These are phyloP conservation scores for Aplidium turbinatum DNA, from an alignment of 23 tunicate species.

Conservation along the genomic window DNA sequence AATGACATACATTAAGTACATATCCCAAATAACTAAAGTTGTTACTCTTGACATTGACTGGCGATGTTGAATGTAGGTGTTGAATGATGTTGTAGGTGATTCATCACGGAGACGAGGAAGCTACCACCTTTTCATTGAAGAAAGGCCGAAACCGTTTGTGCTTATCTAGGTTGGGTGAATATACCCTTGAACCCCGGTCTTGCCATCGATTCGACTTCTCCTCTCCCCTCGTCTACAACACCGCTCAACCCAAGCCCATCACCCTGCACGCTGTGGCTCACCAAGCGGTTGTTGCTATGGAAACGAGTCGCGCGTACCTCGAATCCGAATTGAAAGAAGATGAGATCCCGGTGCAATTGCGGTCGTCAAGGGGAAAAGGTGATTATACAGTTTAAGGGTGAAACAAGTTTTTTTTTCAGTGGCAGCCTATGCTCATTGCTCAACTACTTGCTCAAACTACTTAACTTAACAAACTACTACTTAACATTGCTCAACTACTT, in stretches of 20 bases:
- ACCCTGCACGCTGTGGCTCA: constrained; percentile 79
- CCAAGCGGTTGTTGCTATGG: constrained; percentile 50
- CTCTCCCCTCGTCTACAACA: constrained; percentile 46
- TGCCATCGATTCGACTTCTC: constrained; percentile 72
- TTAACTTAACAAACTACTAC: too few species aligned
- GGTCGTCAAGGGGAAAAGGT: constrained; percentile 64
- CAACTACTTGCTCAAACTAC: too few species aligned
- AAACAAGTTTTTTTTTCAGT: too few species aligned
- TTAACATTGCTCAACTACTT: too few species aligned
- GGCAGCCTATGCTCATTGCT: too few species aligned
- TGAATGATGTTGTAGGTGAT: constrained; percentile 57
- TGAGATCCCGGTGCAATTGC: constrained; percentile 24
- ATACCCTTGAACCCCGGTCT: constrained; percentile 62
- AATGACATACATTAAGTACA: too few species aligned
- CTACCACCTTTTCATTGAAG: constrained; percentile 61
- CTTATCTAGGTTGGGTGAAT: constrained; percentile 62
- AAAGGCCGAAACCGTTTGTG: constrained; percentile 75
- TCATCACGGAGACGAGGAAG: constrained; percentile 47
- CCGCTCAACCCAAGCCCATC: constrained; percentile 67
- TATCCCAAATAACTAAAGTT: too few species aligned
- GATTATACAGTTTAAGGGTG: neutral
- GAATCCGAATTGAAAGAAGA: constrained; percentile 7
- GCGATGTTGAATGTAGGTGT: too few species aligned
- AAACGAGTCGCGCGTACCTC: constrained; percentile 25
- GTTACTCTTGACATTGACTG: too few species aligned